These are phyloP conservation scores for Neodontobutis hainanensis DNA, from an alignment of 2,113 vertebrate species.

Conservation along the genomic window DNA sequence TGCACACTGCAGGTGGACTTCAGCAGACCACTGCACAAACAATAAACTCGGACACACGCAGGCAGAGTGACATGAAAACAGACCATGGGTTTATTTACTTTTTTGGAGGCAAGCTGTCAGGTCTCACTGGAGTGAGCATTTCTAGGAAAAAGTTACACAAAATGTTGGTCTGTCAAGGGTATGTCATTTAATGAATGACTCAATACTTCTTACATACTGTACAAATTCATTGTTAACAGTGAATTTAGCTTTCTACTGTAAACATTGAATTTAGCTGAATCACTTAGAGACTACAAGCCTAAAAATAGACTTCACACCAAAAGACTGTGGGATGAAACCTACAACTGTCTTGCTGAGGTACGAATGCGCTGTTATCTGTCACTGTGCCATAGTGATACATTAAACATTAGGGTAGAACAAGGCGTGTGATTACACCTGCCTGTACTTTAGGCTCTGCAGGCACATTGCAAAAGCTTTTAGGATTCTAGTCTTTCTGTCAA, in stretches of 20 bases:
- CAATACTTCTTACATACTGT: no score
- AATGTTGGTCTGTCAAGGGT: not conserved
- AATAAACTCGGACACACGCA: not conserved
- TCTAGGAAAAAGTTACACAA: not conserved
- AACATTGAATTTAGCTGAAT: not conserved
- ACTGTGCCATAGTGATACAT: not conserved
- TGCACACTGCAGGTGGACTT: slow-evolving; percentile 18
- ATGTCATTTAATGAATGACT: no score
- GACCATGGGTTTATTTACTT: slow-evolving; percentile 50
- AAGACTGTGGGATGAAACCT: not conserved
- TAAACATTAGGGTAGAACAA: not conserved
- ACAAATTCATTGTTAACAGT: not conserved
- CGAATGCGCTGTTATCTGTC: no score
- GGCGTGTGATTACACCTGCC: not conserved
- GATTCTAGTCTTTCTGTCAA: slow-evolving; percentile 4
- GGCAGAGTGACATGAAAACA: slow-evolving; percentile 17
- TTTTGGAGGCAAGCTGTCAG: slow-evolving; percentile 10
- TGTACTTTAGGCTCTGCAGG: slow-evolving; percentile 1
- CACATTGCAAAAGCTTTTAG: not conserved
- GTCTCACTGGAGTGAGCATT: not conserved
- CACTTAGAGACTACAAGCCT: not conserved
- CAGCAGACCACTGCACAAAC: slow-evolving; percentile 2
- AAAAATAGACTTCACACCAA: not conserved
- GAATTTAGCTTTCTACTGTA: not conserved
- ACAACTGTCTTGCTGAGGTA: not conserved